Evolutionary conservation across 1,140 invertebrate species (phyloP).

Genomic region (Sarcophaga peregrina): DNA sequence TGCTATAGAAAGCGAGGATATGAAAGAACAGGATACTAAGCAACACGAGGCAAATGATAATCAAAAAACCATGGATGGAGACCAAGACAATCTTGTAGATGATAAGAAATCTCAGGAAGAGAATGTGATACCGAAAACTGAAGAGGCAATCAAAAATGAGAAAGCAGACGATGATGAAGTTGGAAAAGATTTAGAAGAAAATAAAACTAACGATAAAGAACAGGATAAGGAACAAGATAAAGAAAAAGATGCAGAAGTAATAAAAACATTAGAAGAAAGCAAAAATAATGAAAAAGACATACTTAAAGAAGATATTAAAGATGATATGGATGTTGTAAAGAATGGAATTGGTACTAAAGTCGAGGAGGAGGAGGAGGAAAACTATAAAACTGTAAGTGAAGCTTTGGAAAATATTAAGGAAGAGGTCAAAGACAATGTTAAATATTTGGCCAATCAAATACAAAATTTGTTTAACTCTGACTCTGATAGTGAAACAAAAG

Average conservation of each 20-base stretch:
- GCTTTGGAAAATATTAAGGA: neutral
- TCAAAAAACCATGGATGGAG: constrained; percentile 38
- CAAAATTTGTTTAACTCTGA: neutral
- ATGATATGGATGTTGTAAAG: neutral
- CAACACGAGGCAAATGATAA: constrained; percentile 30
- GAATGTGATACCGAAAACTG: constrained; percentile 35
- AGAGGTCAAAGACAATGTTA: neutral
- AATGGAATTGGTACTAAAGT: too few species aligned
- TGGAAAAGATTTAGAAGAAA: neutral
- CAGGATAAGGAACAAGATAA: neutral
- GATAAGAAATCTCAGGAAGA: constrained; percentile 37
- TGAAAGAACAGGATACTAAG: constrained; percentile 29
- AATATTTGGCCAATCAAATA: neutral
- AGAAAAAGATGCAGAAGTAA: neutral
- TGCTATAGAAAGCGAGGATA: constrained; percentile 44
- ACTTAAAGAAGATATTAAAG: neutral
- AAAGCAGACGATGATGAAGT: constrained; percentile 4
- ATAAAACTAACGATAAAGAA: neutral
- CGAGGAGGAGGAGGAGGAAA: neutral
- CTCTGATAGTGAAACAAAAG: too few species aligned
- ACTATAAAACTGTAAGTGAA: neutral
- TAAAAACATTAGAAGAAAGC: neutral
- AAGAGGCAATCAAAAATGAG: constrained; percentile 46
- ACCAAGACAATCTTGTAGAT: constrained; percentile 42
- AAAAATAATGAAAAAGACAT: neutral